Evolutionary conservation across 1,140 invertebrate genomes (phyloP), one percentile per base, ranked within the genome.

Genomic region (Fragariocoptes setiger): DNA sequence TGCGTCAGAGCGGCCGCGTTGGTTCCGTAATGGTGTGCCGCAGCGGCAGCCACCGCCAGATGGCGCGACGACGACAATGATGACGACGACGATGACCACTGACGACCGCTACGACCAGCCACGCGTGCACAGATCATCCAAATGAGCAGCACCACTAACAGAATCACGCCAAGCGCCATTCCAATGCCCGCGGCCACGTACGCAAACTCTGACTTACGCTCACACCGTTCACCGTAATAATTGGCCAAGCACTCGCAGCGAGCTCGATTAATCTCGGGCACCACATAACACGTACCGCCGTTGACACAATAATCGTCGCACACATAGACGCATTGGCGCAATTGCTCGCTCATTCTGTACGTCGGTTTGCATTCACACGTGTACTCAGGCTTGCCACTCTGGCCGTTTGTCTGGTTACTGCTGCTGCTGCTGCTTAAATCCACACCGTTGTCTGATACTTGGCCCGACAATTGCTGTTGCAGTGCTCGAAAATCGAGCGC

Each of bases 161-260:
- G 85, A 44, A 86, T 73, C 50, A 86, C 71, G 44, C 83, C 74
- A 17, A 86, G 79, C 13, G 75, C 74, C 15, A 75, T 77, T 19
- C 80, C 76, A 45, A 86, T 82, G 15, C 82, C 80, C 12, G 78
- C 77, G 17, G 78, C 79, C 44, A 86, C 82, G 56, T 86, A 88
- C 3, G 80, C 78, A 56, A 88, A 86, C 51, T 85, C 76, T 1
- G 77, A 82, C 54, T 85, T 85, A 49, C 80, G 76, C 3, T 72
- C 66, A 51, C 78, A 86, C 43, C 74, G 71, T 46, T 74, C 71
- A n/a, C 80, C 80, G 13, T 77, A 83, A 59, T 83, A 88, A 40
- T 78, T 83, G 1, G 79, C 77, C 4, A 74, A 69, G 53, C 80
- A 88, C 44, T 76, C 65, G 53, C 80, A 88, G 0, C 73, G 72